Evolutionary conservation across 2,797 vertebrate species (phyloP).

Genomic region (Syngnathus rostellatus): DNA sequence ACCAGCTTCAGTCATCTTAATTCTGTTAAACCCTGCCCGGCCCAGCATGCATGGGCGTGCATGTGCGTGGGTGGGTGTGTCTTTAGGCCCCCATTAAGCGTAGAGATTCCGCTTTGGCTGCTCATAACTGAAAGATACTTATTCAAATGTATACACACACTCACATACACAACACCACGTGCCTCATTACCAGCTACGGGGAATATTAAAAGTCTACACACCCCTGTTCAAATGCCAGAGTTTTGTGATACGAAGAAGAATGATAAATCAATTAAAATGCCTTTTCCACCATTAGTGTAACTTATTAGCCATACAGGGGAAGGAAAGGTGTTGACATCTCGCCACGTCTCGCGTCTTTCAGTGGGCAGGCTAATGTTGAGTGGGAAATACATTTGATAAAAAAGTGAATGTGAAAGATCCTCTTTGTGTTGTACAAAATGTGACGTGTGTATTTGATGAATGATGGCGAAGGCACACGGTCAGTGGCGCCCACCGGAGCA

Average conservation of each 20-base stretch:
- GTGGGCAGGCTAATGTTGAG: too few relatives aligned
- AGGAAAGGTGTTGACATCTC: too few relatives aligned
- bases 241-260: neutral
- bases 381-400: too few relatives aligned
- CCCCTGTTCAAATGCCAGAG: neutral
- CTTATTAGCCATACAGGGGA: too few relatives aligned
- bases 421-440: too few relatives aligned
- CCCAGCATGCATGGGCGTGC: neutral
- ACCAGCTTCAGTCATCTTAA: slow-evolving; percentile 61
- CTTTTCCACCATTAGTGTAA: neutral
- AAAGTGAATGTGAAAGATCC: too few relatives aligned
- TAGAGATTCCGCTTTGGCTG: neutral
- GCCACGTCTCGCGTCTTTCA: too few relatives aligned
- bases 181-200: slow-evolving; percentile 36
- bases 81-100: neutral
- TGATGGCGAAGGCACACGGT: too few relatives aligned
- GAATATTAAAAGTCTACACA: neutral
- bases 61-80: slow-evolving; percentile 4
- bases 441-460: too few relatives aligned
- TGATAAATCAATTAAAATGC: neutral
- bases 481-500: too few relatives aligned
- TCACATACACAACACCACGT: slow-evolving; percentile 22
- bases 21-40: slow-evolving; percentile 56
- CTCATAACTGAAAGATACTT: slow-evolving; percentile 1
- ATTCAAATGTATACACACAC: slow-evolving; percentile 8